These are phyloP conservation scores for Pangasianodon gigas DNA, from an alignment of 2,113 vertebrate species.

Conservation along the genomic window DNA sequence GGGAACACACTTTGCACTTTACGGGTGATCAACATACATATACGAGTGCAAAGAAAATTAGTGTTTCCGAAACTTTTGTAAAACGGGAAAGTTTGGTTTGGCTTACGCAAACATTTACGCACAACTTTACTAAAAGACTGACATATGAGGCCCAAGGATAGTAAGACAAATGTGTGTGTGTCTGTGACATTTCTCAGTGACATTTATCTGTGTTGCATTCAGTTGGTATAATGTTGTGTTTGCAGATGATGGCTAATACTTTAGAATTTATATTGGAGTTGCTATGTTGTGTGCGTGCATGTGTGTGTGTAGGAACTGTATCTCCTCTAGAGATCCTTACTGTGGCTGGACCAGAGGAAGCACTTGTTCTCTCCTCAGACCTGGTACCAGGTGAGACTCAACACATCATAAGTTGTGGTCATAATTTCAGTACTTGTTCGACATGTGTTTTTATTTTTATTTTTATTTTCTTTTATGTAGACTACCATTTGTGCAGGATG, in stretches of 20 bases:
- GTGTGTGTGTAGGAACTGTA: constrained; percentile 79
- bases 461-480: constrained; percentile 64
- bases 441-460: not conserved
- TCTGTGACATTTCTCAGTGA: not conserved
- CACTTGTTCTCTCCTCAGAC: constrained; percentile 87
- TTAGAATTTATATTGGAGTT: not conserved
- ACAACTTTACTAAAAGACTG: not conserved
- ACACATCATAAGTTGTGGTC: not conserved
- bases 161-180: not conserved
- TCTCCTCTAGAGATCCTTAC: constrained; percentile 91
- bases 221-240: not conserved
- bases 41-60: not conserved
- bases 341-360: constrained; percentile 91
- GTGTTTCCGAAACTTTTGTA: not conserved
- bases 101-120: not conserved
- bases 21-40: not conserved
- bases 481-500: constrained; percentile 87
- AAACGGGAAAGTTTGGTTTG: not conserved
- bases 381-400: constrained; percentile 81
- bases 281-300: constrained; percentile 36
- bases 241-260: constrained; percentile 15
- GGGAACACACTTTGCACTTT: not conserved
- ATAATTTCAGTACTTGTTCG: not conserved
- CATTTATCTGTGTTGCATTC: not conserved
- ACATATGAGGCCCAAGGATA: not conserved